Evolutionary conservation across 2,113 vertebrate species (phyloP).

Genomic region (Rhinoptilus africanus): DNA sequence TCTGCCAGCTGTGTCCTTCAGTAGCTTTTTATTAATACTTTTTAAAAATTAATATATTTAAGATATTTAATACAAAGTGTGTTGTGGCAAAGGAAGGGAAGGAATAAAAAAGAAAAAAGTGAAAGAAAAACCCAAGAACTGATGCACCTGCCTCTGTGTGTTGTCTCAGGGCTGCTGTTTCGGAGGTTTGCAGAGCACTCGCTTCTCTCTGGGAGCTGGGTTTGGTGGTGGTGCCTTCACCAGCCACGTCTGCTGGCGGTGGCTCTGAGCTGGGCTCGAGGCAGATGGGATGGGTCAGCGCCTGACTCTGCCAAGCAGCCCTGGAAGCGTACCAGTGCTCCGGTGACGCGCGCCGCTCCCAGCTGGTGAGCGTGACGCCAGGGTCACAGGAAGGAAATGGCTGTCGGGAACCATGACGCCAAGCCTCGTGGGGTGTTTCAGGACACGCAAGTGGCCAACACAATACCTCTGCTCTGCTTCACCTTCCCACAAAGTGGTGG

Average conservation of each 20-base stretch:
- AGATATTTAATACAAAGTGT: slow-evolving; percentile 76
- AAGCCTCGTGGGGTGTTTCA: not conserved
- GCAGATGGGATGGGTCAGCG: not conserved
- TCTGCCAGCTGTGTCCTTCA: slow-evolving; percentile 23
- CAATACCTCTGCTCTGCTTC: not conserved
- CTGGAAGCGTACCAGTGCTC: not conserved
- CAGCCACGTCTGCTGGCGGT: not conserved
- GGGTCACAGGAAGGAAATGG: not conserved
- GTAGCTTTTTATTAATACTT: slow-evolving; percentile 74
- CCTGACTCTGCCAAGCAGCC: not conserved
- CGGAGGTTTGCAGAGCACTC: not conserved
- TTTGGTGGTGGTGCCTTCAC: not conserved
- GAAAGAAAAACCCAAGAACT: not conserved
- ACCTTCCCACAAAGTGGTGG: not conserved
- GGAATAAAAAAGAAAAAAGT: slow-evolving; percentile 37
- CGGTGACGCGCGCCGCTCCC: fast-evolving
- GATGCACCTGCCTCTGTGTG: not conserved
- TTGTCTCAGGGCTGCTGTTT: not conserved
- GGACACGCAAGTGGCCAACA: not conserved
- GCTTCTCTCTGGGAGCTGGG: fast-evolving
- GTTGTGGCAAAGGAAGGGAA: slow-evolving; percentile 11
- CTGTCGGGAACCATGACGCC: not conserved
- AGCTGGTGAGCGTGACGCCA: not conserved
- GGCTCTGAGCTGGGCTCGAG: not conserved
- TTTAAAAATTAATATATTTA: slow-evolving; percentile 85